Conservation (phyloP, 2,797 vertebrate species). For the Tinamus major region DNA sequence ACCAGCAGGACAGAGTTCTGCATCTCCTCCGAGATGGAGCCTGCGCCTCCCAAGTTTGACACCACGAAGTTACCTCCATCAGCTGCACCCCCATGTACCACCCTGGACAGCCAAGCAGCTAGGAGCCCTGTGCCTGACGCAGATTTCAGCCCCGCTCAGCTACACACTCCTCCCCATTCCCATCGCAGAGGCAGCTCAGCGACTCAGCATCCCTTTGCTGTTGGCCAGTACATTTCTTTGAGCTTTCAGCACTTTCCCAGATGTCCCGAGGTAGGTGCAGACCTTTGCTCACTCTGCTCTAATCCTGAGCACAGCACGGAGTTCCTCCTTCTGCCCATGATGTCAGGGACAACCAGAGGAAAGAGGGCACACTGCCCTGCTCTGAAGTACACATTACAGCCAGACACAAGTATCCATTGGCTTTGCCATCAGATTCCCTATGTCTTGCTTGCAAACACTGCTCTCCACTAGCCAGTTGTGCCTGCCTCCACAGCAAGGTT, state of each 20-base stretch:
- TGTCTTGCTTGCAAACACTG: neutral
- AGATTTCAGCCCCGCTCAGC: neutral
- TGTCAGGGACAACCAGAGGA: neutral
- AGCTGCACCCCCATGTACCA: neutral
- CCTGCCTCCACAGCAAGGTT: neutral
- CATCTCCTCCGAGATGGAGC: neutral
- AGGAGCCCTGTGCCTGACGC: neutral
- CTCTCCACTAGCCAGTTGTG: neutral
- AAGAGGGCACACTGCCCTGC: neutral
- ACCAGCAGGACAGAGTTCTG: neutral
- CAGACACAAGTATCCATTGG: neutral
- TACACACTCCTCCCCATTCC: rapidly evolving
- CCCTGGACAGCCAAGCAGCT: neutral
- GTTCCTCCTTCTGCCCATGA: slow-evolving; percentile 28
- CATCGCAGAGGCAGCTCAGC: neutral
- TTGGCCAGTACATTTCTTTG: neutral
- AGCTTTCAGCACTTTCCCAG: slow-evolving; percentile 7
- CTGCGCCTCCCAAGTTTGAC: neutral
- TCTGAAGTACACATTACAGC: too few species aligned
- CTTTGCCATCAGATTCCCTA: neutral
- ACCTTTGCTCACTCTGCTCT: neutral
- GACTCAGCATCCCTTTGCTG: neutral
- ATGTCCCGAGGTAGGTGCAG: neutral
- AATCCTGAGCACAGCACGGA: neutral
- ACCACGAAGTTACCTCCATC: neutral